A percentile compares a stretch with the other conserved stretches of the same genome.
These are phyloP conservation scores for Cairina moschata DNA, from an alignment of 2,113 vertebrate genomes.

Conservation along the genomic window DNA sequence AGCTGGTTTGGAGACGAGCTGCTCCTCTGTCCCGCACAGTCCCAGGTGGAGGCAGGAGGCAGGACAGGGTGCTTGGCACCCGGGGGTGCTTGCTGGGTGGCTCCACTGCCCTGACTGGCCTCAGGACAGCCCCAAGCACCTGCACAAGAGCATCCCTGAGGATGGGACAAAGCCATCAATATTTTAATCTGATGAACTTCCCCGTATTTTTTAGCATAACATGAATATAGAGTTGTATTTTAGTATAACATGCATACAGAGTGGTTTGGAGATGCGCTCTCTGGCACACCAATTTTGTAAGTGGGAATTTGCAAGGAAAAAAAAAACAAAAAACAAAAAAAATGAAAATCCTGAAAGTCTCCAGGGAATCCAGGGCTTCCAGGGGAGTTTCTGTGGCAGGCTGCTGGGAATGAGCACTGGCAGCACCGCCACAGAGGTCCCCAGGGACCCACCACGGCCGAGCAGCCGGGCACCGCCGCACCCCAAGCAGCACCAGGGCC, in stretches of 20 bases:
- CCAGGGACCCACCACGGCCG: too few species aligned
- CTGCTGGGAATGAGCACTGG: accelerated
- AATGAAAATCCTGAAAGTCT: not conserved
- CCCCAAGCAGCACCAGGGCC: not conserved
- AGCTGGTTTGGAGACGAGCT: not conserved
- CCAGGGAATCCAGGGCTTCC: too few species aligned
- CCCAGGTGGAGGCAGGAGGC: not conserved
- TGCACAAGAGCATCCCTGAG: not conserved
- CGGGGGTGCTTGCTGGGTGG: too few species aligned
- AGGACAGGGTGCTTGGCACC: too few species aligned
- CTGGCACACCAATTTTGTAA: accelerated
- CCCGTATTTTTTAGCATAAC: not conserved
- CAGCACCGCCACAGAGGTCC: accelerated
- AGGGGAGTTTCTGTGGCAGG: not conserved
- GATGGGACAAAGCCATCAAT: not conserved
- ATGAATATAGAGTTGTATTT: not conserved
- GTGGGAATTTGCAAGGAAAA: not conserved
- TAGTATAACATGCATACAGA: accelerated
- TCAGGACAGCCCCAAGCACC: not conserved
- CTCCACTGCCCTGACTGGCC: not conserved
- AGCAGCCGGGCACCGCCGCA: not conserved
- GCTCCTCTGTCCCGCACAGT: not conserved
- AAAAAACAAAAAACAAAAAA: too few species aligned
- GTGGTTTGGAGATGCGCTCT: not conserved
- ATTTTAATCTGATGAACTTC: not conserved